Evolutionary conservation across 35 echinoderm and acorn worm species (phyloP).

Genomic region (Lytechinus variegatus): DNA sequence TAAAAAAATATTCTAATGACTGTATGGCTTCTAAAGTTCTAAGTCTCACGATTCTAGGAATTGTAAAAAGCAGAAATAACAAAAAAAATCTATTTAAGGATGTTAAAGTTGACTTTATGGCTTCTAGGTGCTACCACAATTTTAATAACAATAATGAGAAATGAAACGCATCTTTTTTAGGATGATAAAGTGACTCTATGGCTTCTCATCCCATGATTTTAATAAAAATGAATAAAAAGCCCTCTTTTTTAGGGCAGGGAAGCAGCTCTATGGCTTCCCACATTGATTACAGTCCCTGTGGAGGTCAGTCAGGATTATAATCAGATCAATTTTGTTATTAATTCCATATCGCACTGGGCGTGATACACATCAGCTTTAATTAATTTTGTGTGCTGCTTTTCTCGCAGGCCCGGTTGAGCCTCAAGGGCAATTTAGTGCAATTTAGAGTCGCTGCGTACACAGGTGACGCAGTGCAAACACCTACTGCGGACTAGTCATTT

Average conservation of each 20-base stretch:
- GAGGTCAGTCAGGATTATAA: background rate
- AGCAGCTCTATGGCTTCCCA: background rate
- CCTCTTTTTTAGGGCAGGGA: background rate
- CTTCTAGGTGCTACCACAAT: background rate
- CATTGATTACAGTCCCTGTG: background rate
- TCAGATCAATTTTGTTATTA: background rate
- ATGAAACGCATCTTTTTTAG: background rate
- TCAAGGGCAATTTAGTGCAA: conserved; percentile 6
- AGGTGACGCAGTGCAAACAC: background rate
- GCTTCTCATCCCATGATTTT: background rate
- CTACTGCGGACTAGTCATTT: background rate
- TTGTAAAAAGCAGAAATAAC: no score
- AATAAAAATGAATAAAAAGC: background rate
- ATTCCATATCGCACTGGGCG: background rate
- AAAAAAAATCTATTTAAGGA: no score
- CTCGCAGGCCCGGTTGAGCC: background rate
- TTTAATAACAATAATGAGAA: background rate
- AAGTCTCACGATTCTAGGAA: no score
- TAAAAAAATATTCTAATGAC: no score
- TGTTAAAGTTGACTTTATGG: background rate
- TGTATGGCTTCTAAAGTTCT: no score
- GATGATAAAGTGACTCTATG: background rate
- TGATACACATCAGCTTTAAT: background rate
- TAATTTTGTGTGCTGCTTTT: background rate
- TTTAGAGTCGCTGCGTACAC: background rate